A percentile compares a stretch with the other conserved stretches of the same genome.
phyloP scores from a whole-genome alignment of 2,888 invertebrate genomes.

The Petrolisthes manimaculis region DNA sequence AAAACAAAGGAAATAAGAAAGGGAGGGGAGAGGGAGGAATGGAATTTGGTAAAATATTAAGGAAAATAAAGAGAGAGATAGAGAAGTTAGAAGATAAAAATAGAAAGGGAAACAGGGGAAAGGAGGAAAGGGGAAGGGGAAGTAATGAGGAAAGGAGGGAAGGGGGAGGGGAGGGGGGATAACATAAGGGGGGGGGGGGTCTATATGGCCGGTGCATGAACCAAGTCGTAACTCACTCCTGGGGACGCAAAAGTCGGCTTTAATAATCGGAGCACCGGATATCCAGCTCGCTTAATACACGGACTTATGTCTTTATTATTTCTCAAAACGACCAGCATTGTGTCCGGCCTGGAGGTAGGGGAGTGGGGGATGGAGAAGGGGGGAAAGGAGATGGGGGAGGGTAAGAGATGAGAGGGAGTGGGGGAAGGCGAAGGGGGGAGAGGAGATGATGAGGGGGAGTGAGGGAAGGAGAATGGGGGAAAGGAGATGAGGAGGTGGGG shows the following conservation, averaged over 20 bases:
- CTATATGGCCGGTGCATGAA: neutral
- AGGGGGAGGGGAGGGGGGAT: neutral
- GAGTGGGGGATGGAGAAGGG: neutral
- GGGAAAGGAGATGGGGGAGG: neutral
- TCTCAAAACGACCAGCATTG: constrained; percentile 39
- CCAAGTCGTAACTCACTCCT: neutral
- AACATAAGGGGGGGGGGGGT: neutral
- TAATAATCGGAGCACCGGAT: constrained; percentile 15
- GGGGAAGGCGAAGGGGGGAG: neutral
- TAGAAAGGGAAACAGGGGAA: neutral
- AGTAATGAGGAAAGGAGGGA: neutral
- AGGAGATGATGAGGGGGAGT: neutral
- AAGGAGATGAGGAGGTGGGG: neutral
- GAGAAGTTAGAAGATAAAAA: neutral
- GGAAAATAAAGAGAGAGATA: constrained; percentile 22
- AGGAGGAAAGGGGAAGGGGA: neutral
- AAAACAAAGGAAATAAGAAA: too few species aligned
- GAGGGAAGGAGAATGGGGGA: too few species aligned
- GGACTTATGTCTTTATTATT: constrained; percentile 40
- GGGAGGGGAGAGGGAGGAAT: too few species aligned
- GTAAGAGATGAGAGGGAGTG: neutral
- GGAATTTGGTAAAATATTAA: neutral
- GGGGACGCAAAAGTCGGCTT: neutral
- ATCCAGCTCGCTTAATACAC: constrained; percentile 37
- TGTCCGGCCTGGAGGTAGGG: neutral